These are phyloP conservation scores for Oreochromis aureus DNA, from an alignment of 2,113 vertebrate species.

Conservation along the genomic window DNA sequence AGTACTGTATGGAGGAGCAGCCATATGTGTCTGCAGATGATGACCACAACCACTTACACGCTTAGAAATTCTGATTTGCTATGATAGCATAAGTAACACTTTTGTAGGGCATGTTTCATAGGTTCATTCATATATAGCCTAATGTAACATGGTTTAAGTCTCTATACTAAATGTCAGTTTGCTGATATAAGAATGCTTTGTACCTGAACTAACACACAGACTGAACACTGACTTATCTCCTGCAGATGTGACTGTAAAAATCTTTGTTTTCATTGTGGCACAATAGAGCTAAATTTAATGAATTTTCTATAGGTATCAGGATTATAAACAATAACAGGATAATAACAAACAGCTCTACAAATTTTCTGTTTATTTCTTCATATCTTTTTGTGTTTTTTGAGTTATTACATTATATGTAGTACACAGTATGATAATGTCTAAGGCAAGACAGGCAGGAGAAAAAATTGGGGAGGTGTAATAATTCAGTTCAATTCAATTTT, in stretches of 20 bases:
- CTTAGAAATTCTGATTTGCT: background rate
- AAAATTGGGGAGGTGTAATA: rapidly evolving
- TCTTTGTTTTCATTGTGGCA: background rate
- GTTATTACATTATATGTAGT: background rate
- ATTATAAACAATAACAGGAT: background rate
- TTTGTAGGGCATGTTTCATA: background rate
- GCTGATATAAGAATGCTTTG: background rate
- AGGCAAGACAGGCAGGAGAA: rapidly evolving
- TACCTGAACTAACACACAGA: background rate
- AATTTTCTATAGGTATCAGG: background rate
- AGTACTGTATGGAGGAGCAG: background rate
- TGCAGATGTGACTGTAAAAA: background rate
- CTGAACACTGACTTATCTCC: background rate
- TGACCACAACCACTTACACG: background rate
- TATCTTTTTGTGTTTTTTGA: background rate
- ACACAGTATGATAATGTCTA: background rate
- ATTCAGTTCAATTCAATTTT: too few species aligned
- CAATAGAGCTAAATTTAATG: background rate
- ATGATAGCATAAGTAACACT: background rate
- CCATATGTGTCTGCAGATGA: background rate
- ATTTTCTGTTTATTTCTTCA: rapidly evolving
- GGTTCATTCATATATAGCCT: background rate
- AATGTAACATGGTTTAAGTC: background rate
- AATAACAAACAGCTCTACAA: background rate
- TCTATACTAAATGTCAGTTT: background rate